Conservation (phyloP, 1,140 invertebrate species). For the Lineus longissimus region DNA sequence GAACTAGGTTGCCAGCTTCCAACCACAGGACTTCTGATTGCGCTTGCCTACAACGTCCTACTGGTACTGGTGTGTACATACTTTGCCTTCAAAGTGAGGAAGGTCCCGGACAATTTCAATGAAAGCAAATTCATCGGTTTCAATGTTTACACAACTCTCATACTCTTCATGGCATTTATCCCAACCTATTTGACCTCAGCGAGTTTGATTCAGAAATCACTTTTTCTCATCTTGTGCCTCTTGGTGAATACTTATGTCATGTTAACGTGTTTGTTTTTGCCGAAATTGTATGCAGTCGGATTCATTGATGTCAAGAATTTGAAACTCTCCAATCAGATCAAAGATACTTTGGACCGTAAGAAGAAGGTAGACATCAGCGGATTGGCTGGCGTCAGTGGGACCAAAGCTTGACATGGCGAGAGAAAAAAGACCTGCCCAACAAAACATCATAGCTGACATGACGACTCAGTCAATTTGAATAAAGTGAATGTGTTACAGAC, state of each 20-base stretch:
- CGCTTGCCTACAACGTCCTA: slow-evolving; percentile 77
- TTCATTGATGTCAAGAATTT: slow-evolving; percentile 30
- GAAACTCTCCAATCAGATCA: background rate
- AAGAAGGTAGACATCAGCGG: no score
- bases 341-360: no score
- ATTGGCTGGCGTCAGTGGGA: no score
- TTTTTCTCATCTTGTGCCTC: slow-evolving; percentile 26
- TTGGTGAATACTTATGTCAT: slow-evolving; percentile 26
- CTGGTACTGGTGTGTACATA: slow-evolving; percentile 82
- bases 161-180: slow-evolving; percentile 39
- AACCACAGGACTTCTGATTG: slow-evolving; percentile 15
- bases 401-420: no score
- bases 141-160: slow-evolving; percentile 32
- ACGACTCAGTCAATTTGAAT: no score
- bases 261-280: slow-evolving; percentile 27
- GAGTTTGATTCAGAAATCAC: slow-evolving; percentile 18
- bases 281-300: slow-evolving; percentile 57
- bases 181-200: slow-evolving; percentile 31
- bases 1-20: slow-evolving; percentile 13
- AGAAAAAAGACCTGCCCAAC: no score
- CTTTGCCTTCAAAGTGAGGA: slow-evolving; percentile 70
- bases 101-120: slow-evolving; percentile 39
- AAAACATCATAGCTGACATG: no score
- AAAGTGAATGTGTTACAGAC: no score
- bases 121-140: slow-evolving; percentile 34